Evolutionary conservation across 2,113 vertebrate species (phyloP).

Genomic region (Pomatostomus ruficeps): DNA sequence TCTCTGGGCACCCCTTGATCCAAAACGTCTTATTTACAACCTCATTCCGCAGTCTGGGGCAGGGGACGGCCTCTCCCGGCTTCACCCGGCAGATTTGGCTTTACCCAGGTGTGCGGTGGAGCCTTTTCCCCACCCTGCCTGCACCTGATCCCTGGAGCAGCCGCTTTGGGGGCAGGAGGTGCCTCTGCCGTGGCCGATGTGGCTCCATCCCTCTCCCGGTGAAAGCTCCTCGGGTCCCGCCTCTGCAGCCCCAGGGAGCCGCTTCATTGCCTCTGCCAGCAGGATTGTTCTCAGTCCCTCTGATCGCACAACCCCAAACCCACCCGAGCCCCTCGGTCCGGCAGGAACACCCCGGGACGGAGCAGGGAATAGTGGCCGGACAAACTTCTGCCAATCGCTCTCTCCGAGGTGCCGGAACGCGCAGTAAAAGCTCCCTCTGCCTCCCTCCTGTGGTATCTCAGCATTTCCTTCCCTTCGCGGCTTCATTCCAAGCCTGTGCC

Average conservation of each 20-base stretch:
- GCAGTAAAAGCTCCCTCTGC: slow-evolving; percentile 22
- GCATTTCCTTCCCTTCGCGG: not conserved
- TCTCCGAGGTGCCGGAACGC: accelerated
- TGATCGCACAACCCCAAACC: not conserved
- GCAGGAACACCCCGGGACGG: not conserved
- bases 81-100: not conserved
- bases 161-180: accelerated
- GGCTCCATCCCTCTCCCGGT: not conserved
- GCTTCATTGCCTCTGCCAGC: accelerated
- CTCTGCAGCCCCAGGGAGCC: not conserved
- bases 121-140: not conserved
- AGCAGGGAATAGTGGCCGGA: accelerated
- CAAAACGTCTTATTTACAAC: not conserved
- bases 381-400: not conserved
- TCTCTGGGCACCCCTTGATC: accelerated
- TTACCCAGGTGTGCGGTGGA: not conserved
- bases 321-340: not conserved
- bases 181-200: not conserved
- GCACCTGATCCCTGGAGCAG: not conserved
- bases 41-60: too few species aligned
- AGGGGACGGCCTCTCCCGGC: not conserved
- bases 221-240: accelerated
- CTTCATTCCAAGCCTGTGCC: not conserved
- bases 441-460: not conserved
- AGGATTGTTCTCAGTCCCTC: not conserved